Conservation (phyloP, 2,797 vertebrate genomes). For the Chaetophractus vellerosus region DNA sequence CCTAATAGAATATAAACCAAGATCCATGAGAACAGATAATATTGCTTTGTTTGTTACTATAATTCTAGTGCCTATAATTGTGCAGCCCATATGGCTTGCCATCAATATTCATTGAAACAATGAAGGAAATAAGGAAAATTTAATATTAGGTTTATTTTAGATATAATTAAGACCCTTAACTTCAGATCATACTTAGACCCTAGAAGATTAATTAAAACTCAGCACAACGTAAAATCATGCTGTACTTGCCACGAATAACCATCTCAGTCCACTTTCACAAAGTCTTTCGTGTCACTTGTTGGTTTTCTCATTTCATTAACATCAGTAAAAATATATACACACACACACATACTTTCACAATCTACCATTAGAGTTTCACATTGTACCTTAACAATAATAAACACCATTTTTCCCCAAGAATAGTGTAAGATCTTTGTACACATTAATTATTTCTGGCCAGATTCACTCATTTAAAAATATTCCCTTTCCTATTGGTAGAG, state of each 20-base stretch:
- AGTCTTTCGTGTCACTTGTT: not conserved
- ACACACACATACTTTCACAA: not conserved
- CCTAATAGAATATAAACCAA: not conserved
- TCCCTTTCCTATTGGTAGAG: slow-evolving; percentile 16
- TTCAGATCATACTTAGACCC: not conserved
- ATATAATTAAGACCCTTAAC: not conserved
- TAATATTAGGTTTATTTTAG: not conserved
- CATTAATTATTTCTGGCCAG: slow-evolving; percentile 32
- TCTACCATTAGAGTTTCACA: slow-evolving; percentile 15
- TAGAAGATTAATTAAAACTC: not conserved
- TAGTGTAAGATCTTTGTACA: slow-evolving; percentile 44
- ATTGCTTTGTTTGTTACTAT: not conserved
- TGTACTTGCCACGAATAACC: not conserved
- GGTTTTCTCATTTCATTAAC: not conserved
- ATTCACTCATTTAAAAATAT: slow-evolving; percentile 36
- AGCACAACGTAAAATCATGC: not conserved
- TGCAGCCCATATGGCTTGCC: not conserved
- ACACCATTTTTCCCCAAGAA: not conserved
- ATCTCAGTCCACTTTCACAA: not conserved
- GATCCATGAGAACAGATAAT: not conserved
- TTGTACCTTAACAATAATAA: slow-evolving; percentile 37
- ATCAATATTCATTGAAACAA: not conserved
- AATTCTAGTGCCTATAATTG: not conserved
- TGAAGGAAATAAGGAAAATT: not conserved
- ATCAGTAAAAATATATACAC: not conserved